Percentiles rank a stretch among this genome's conserved stretches.
Conservation (phyloP, 2,113 vertebrate species). For the Brachirus orientalis region DNA sequence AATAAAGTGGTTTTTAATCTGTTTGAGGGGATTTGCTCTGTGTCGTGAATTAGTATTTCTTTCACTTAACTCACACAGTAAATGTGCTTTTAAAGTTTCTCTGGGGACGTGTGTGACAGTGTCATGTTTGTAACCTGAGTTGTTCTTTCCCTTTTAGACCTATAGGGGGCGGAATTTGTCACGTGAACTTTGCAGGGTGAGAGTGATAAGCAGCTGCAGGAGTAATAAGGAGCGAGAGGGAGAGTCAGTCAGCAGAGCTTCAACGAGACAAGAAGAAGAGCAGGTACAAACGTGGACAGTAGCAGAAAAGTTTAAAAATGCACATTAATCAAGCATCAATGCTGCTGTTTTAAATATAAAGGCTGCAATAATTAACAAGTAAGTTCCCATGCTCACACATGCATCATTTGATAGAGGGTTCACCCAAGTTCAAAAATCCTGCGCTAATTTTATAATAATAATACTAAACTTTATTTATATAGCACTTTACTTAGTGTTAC, state of each 20-base stretch:
- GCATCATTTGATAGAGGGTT: too few species aligned
- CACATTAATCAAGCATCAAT: too few species aligned
- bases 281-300: too few species aligned
- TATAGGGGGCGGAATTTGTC: conserved; percentile 38
- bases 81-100: not conserved
- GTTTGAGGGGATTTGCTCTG: conserved; percentile 61
- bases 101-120: not conserved
- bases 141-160: conserved; percentile 26
- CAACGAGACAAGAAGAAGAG: not conserved
- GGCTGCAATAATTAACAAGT: too few species aligned
- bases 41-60: conserved; percentile 48
- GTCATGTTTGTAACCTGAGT: conserved; percentile 2
- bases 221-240: conserved; percentile 9
- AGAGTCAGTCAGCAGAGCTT: conserved; percentile 5
- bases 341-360: too few species aligned
- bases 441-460: too few species aligned
- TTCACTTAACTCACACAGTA: too few species aligned
- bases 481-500: too few species aligned
- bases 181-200: conserved; percentile 30
- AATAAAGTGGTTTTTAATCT: conserved; percentile 86
- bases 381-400: too few species aligned
- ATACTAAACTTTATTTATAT: too few species aligned
- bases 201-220: conserved; percentile 13
- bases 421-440: too few species aligned
- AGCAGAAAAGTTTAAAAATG: too few species aligned